phyloP scores from a whole-genome alignment of 2,888 invertebrate genomes.

The Trichopria drosophilae region DNA sequence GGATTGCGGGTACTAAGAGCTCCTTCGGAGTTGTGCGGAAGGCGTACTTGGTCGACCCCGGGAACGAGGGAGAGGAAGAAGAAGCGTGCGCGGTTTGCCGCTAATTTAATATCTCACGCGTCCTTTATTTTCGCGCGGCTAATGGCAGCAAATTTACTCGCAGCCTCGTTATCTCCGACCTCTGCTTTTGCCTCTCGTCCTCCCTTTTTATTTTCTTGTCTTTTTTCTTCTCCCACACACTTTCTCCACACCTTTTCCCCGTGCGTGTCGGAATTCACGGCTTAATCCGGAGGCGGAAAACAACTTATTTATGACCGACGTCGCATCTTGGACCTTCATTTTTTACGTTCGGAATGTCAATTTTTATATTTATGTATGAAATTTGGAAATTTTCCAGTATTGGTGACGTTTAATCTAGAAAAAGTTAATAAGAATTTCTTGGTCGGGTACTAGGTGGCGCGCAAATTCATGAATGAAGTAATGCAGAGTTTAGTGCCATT shows the following conservation, averaged over 20 bases:
- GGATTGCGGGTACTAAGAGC: too few species aligned
- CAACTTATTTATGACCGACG: slow-evolving; percentile 10
- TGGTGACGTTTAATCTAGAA: too few species aligned
- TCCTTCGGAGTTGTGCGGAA: too few species aligned
- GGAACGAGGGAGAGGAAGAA: slow-evolving; percentile 26
- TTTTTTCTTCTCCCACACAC: neutral
- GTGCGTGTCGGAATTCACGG: too few species aligned
- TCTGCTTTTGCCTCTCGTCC: slow-evolving; percentile 27
- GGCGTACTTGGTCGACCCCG: neutral
- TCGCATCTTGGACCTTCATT: slow-evolving; percentile 14
- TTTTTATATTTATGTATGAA: too few species aligned
- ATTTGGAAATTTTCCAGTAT: too few species aligned
- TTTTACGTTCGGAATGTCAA: neutral
- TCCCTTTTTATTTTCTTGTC: slow-evolving; percentile 16
- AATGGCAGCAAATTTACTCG: slow-evolving; percentile 57
- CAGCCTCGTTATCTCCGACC: slow-evolving; percentile 47
- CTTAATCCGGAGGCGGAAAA: too few species aligned
- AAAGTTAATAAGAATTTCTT: too few species aligned
- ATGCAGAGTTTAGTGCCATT: too few species aligned
- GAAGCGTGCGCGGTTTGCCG: slow-evolving; percentile 39
- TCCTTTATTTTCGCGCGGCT: slow-evolving; percentile 55
- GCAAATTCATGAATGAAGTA: too few species aligned
- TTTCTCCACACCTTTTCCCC: slow-evolving; percentile 21
- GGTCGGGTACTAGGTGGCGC: too few species aligned
- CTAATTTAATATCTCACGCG: slow-evolving; percentile 56